Conservation (phyloP, 2,113 vertebrate species). For the Campylomormyrus numenius region DNA sequence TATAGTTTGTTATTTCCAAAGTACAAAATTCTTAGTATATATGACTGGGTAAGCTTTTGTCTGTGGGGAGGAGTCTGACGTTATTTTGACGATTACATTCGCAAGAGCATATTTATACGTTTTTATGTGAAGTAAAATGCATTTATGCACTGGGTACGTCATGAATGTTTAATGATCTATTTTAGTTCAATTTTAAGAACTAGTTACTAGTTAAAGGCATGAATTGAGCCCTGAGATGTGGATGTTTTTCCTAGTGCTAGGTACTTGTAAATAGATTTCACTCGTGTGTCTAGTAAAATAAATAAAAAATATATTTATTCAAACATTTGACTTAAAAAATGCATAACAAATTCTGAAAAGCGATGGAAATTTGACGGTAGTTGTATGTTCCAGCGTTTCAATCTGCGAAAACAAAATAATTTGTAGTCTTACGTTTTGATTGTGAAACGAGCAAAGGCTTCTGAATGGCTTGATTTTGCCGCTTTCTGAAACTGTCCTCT, state of each 20-base stretch:
- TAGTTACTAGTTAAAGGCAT: not conserved
- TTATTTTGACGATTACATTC: not conserved
- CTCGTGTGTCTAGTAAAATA: not conserved
- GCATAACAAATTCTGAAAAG: not conserved
- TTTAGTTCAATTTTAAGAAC: not conserved
- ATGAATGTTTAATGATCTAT: not conserved
- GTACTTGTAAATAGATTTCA: not conserved
- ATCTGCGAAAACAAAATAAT: not conserved
- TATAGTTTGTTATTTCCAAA: not conserved
- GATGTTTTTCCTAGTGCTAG: not conserved
- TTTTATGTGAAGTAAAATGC: not conserved
- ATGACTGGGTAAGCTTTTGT: not conserved
- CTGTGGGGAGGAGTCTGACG: not conserved
- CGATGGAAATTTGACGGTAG: not conserved
- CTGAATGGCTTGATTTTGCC: not conserved
- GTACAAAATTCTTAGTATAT: not conserved
- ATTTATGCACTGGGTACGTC: not conserved
- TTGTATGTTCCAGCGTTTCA: not conserved
- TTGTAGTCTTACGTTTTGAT: not conserved
- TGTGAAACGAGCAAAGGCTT: not conserved
- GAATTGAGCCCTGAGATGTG: not conserved
- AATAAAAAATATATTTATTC: not conserved
- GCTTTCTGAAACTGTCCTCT: not conserved
- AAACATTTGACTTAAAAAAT: not conserved
- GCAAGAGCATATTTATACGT: not conserved